Base-by-base conservation (phyloP, 2,113 vertebrate genomes). In the Pelecanoides urinatrix region DNA sequence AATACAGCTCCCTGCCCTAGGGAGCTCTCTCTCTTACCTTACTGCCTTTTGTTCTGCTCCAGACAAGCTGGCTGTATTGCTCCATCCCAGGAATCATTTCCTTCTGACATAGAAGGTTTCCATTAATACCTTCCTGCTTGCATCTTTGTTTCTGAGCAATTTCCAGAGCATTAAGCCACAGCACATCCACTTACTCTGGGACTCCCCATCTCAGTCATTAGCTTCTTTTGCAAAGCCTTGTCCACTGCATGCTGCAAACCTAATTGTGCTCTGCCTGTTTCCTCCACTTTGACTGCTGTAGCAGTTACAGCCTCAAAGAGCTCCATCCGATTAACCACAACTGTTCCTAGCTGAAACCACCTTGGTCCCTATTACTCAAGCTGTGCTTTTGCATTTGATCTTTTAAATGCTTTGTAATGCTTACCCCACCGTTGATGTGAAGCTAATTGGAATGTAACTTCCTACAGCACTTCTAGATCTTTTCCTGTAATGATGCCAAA, bases 131-230 rank as follows among this genome's bases (percentile, higher is more conserved):
- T 96, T 94, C 91, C 92, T 65, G 58, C 92, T 66, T 56, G 44
- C 80, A 45, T 94, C 94, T 93, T 97, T 89, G 83, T 94, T 94
- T 96, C 91, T 91, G 92, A 84, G 91, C 94, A 58, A 86, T 95
- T 97, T 97, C 86, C 97, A 96, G 76, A 87, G 62, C 94, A 76
- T 91, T 92, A 89, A 97, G 70, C 88, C 49, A 17, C 90, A 67
- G 86, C 85, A 94, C 75, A 91, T 93, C 73, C 88, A 89, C 95
- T 94, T 79, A 76, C 87, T 78, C 91, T 82, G 80, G 88, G 96
- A 95, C 96, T 97, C 91, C 97, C 81, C 77, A n/a, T 92, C 94
- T 94, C 84, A 61, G 80, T 97, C 95, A 96, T 97, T 96, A 97
- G 80, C 86, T 94, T n/a, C 88, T 84, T 95, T 83, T 84, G 90